phyloP scores from a whole-genome alignment of 2,113 vertebrate species.

The Mirounga angustirostris region DNA sequence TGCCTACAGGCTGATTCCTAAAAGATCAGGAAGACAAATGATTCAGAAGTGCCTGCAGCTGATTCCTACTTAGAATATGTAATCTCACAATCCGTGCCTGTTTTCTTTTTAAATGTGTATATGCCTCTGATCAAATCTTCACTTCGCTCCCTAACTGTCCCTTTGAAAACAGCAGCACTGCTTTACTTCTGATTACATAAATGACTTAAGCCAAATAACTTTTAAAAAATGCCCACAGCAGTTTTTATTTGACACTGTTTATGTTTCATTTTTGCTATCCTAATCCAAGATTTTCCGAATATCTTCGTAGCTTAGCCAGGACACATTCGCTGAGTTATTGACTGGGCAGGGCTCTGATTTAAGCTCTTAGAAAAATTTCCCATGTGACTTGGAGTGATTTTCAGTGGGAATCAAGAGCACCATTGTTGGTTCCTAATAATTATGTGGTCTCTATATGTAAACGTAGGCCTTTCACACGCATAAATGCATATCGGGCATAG shows the following conservation, averaged over 20 bases:
- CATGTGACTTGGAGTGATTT: conserved; percentile 54
- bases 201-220: conserved; percentile 15
- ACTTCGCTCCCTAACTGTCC: background rate
- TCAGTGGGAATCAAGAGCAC: conserved; percentile 12
- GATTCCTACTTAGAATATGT: conserved; percentile 72
- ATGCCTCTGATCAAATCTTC: conserved; percentile 48
- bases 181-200: conserved; percentile 69
- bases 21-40: conserved; percentile 73
- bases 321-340: background rate
- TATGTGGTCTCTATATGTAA: conserved; percentile 39
- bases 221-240: background rate
- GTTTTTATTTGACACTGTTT: conserved; percentile 61
- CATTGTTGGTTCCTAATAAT: conserved; percentile 51
- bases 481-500: background rate
- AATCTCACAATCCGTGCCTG: conserved; percentile 23
- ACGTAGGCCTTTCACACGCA: background rate
- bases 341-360: conserved; percentile 28
- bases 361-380: conserved; percentile 43
- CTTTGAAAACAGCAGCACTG: conserved; percentile 53
- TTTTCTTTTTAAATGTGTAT: conserved; percentile 49
- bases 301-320: background rate
- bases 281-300: conserved; percentile 67
- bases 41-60: conserved; percentile 63
- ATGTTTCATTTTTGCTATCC: conserved; percentile 51
- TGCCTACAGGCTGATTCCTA: conserved; percentile 52